Evolutionary conservation across 2,113 vertebrate species (phyloP).

Genomic region (Nansenia antarctica): DNA sequence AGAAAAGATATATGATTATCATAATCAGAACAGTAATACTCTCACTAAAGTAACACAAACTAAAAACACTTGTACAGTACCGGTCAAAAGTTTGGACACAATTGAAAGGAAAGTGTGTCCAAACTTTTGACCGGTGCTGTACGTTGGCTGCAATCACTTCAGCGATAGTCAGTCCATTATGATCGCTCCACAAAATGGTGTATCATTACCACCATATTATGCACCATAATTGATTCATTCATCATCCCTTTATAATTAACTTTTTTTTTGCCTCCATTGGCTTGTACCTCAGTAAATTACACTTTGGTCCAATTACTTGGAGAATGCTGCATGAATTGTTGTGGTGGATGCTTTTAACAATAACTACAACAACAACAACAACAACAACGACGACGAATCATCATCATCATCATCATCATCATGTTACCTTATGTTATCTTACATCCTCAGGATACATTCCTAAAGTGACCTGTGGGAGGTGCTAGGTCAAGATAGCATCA

Average conservation of each 20-base stretch:
- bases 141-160: slow-evolving; percentile 1
- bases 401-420: too few species aligned
- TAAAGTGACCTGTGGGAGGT: background rate
- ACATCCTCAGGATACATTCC: background rate
- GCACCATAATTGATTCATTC: background rate
- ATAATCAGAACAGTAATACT: slow-evolving; percentile 1
- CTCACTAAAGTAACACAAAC: background rate
- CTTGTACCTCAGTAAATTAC: too few species aligned
- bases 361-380: background rate
- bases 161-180: background rate
- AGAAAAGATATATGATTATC: slow-evolving; percentile 4
- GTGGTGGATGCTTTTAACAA: background rate
- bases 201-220: background rate
- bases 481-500: background rate
- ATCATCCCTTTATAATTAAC: background rate
- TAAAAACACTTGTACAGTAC: slow-evolving; percentile 10
- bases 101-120: too few species aligned
- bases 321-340: background rate
- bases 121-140: too few species aligned
- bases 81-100: too few species aligned
- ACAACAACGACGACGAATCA: background rate
- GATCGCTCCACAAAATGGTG: background rate
- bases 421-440: background rate
- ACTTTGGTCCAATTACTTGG: too few species aligned
- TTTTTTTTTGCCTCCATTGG: background rate